A percentile compares a stretch with the other conserved stretches of the same genome.
These are phyloP conservation scores for Corythornis madagascariensis DNA, from an alignment of 2,113 vertebrate genomes.

Conservation along the genomic window DNA sequence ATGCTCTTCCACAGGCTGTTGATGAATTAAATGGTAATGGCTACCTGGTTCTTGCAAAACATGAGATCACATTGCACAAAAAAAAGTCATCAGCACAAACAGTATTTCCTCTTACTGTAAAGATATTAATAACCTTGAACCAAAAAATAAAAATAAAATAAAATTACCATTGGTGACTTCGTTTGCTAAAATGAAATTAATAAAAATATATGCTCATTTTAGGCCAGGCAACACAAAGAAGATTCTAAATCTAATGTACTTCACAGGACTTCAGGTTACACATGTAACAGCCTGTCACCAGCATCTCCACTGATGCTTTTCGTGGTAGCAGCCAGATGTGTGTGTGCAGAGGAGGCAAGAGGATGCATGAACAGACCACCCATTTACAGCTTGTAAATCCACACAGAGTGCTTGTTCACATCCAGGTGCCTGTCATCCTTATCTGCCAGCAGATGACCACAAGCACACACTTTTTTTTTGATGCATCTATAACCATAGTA, in stretches of 20 bases:
- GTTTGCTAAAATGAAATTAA: not conserved
- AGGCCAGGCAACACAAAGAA: not conserved
- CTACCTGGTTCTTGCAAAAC: not conserved
- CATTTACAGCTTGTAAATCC: not conserved
- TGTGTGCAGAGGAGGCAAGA: rapidly evolving
- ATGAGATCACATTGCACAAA: not conserved
- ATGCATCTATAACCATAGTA: not conserved
- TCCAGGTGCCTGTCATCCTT: not conserved
- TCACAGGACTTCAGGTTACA: not conserved
- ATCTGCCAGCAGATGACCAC: not conserved
- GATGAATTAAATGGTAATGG: not conserved
- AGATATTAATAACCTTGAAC: not conserved
- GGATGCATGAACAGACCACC: not conserved
- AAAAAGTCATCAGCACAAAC: not conserved
- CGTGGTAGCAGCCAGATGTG: not conserved
- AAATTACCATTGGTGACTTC: not conserved
- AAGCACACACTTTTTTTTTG: not conserved
- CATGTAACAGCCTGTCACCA: not conserved
- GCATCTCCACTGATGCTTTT: not conserved
- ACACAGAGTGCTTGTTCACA: not conserved
- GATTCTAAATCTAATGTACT: not conserved
- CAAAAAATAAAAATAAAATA: not conserved
- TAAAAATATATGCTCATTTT: not conserved
- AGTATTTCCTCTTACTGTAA: not conserved
- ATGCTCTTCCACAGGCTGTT: not conserved